phyloP scores from a whole-genome alignment of 1,140 invertebrate genomes.

The Hirudo medicinalis region DNA sequence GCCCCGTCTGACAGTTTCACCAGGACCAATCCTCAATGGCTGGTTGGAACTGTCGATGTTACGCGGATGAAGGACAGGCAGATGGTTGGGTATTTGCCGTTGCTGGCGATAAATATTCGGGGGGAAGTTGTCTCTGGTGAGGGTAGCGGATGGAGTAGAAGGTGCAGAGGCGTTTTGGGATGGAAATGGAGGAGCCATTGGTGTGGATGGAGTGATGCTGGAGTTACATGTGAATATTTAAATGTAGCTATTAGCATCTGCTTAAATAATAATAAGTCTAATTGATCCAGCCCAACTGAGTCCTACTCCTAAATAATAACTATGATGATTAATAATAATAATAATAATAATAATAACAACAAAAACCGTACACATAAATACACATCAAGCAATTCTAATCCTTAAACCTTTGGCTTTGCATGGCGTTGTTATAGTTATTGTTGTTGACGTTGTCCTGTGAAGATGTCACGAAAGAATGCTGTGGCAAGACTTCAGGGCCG shows the following conservation, averaged over 20 bases:
- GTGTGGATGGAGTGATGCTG: background rate
- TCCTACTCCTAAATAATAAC: too few relatives aligned
- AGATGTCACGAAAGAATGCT: background rate
- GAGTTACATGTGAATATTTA: background rate
- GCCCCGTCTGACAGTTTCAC: background rate
- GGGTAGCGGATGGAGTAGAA: background rate
- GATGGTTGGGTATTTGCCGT: background rate
- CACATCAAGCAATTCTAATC: background rate
- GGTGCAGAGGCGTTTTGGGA: too few relatives aligned
- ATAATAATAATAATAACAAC: too few relatives aligned
- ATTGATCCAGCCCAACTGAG: background rate
- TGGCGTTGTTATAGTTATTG: background rate
- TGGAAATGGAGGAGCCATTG: too few relatives aligned
- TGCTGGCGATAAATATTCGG: background rate
- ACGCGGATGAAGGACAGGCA: background rate
- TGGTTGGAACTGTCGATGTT: background rate
- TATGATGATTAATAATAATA: too few relatives aligned
- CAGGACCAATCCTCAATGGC: background rate
- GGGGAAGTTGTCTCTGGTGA: background rate
- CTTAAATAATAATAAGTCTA: background rate
- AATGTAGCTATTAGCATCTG: background rate
- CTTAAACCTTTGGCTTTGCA: background rate
- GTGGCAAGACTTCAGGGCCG: slow-evolving; percentile 13
- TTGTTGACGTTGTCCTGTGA: background rate
- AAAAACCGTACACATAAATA: too few relatives aligned